Base-by-base conservation (phyloP, 2,888 invertebrate species). In the Drosophila paranaensis region DNA sequence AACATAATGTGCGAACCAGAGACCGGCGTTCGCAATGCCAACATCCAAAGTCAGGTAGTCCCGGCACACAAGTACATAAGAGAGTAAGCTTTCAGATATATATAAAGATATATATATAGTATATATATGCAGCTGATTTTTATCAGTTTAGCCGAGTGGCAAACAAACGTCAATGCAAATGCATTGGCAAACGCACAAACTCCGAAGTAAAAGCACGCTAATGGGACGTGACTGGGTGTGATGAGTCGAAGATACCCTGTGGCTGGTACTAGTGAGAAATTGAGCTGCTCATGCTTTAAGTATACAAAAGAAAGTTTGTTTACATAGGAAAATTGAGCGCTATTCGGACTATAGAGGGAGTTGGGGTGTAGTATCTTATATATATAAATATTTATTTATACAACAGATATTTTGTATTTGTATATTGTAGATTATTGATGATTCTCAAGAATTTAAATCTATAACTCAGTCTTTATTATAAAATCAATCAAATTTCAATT, bases 1-100 rank as follows among this genome's bases (percentile, higher is more conserved):
- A 73, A 77, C 63, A 70, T 70, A 64, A 77, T 73, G 65, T 57
- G 60, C 40, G 35, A n/a, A 54, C 33, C 53, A 9, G 63, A 56
- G 60, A 53, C 33, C 58, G 48, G 45, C 53, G 56, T 11, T 58
- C 43, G 39, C 69, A 57, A 56, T 57, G 71, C 58, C 74, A 64
- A 60, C 63, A 50, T 66, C 64, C 64, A 39, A 78, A 79, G 71
- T 78, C 79, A 75, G 78, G 71, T 75, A 75, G 64, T 68, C 60
- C 58, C 55, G 42, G 48, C 42, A 11, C 42, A 16, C 35, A 33
- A 37, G 33, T 71, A 69, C 16, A 66, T 58, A 63, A 51, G 37
- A n/a, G 30, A 27, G 20, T 20, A 20, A 20, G 35, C 25, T 25
- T 40, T 40, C 40, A 30, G 30, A 33, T 33, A 33, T 35, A 35